phyloP scores from a whole-genome alignment of 2,888 invertebrate genomes.

The Desoria tigrina region DNA sequence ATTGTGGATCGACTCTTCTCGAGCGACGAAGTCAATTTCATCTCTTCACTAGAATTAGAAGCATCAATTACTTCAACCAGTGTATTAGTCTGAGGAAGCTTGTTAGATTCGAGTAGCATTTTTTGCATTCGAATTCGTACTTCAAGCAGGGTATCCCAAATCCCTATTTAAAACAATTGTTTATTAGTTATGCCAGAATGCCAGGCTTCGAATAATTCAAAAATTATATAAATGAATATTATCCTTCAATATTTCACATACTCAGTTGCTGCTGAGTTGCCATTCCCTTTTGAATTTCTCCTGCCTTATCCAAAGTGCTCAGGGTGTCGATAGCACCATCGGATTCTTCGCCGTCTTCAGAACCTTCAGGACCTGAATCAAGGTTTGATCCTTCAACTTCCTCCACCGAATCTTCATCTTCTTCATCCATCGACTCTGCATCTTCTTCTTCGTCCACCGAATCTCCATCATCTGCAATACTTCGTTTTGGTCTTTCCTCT shows the following conservation, averaged over 20 bases:
- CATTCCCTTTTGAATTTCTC: slow-evolving; percentile 57
- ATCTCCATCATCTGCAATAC: slow-evolving; percentile 65
- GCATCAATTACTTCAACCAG: slow-evolving; percentile 58
- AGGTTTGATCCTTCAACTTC: slow-evolving; percentile 35
- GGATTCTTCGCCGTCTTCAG: slow-evolving; percentile 23
- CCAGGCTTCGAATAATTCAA: too few relatives aligned
- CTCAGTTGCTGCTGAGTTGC: slow-evolving; percentile 57
- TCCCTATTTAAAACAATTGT: slow-evolving; percentile 33
- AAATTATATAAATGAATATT: too few relatives aligned
- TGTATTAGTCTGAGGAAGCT: slow-evolving; percentile 69
- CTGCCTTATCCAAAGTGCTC: slow-evolving; percentile 48
- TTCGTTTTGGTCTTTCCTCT: slow-evolving; percentile 55
- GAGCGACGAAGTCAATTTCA: slow-evolving; percentile 22
- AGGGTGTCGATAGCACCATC: slow-evolving; percentile 48
- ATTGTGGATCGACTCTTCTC: slow-evolving; percentile 56
- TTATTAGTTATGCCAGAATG: too few relatives aligned
- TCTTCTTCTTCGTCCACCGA: slow-evolving; percentile 60
- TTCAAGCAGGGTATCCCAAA: slow-evolving; percentile 83
- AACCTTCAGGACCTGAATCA: slow-evolving; percentile 55
- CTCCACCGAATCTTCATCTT: slow-evolving; percentile 43
- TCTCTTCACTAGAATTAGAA: slow-evolving; percentile 56
- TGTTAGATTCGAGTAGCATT: slow-evolving; percentile 72
- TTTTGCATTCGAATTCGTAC: slow-evolving; percentile 85
- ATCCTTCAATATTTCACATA: slow-evolving; percentile 44
- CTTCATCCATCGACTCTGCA: slow-evolving; percentile 55